Evolutionary conservation across 2,797 vertebrate species (phyloP).

Genomic region (Anas acuta): DNA sequence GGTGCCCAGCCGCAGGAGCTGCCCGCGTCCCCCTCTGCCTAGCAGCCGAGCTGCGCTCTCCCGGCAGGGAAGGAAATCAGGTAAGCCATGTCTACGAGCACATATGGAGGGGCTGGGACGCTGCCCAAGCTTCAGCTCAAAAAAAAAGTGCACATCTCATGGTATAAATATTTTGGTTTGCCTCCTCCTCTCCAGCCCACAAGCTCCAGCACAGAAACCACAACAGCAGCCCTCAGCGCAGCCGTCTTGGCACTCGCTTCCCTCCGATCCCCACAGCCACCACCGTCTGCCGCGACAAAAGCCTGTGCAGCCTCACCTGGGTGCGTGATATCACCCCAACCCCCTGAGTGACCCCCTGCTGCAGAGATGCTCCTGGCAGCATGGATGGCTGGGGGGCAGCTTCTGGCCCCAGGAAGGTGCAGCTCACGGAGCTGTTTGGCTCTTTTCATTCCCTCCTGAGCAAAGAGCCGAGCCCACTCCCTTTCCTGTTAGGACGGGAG

Average conservation of each 20-base stretch:
- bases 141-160: constrained; percentile 29
- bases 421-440: neutral
- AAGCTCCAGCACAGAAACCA: neutral
- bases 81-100: constrained; percentile 11
- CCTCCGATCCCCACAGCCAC: neutral
- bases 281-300: neutral
- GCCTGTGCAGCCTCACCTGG: neutral
- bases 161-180: constrained; percentile 63
- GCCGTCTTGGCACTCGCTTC: neutral
- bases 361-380: neutral
- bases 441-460: neutral
- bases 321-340: neutral
- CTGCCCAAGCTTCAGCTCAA: constrained; percentile 51
- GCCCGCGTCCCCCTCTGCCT: neutral
- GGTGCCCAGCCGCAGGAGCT: rapidly evolving
- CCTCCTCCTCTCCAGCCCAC: constrained; percentile 50
- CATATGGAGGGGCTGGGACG: constrained; percentile 49
- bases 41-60: neutral
- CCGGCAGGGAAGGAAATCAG: neutral
- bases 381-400: neutral
- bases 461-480: neutral
- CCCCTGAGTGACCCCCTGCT: rapidly evolving
- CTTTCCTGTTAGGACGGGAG: neutral
- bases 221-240: constrained; percentile 30
- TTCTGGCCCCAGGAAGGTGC: neutral